Evolutionary conservation across 2,888 invertebrate species (phyloP), one percentile per base, ranked within the genome.

Genomic region (Hyalella azteca): DNA sequence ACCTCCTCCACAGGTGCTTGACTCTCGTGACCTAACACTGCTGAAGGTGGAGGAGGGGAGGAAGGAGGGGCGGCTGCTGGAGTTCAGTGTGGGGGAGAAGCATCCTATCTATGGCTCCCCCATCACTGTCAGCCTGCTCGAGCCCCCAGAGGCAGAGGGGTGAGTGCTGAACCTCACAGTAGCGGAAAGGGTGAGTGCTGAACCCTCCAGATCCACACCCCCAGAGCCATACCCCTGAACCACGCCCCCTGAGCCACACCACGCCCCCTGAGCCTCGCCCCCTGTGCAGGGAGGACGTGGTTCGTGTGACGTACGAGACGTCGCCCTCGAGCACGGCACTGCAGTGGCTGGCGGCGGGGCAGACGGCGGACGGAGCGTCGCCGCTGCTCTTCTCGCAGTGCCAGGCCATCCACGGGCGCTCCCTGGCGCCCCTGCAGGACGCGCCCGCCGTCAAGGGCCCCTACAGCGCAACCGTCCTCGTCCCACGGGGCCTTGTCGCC

Each of bases 331-430:
- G 95, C 0, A 92, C 93, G 77, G 97, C 94, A 0, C 89, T 98
- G 78, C 96, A 96, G 88, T 98, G 97, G 97, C 88, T 98, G 84
- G 91, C 91, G 32, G 92, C 95, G 0, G 91, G 92, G 85, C 96
- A 96, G 89, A 98, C 97, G 0, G 91, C 94, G 13, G 96, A 96
- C 81, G 94, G 95, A 87, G 90, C 91, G 85, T 91, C 93, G 87
- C 96, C 97, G 0, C 97, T 93, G 87, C 88, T 97, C 86, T 94
- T 94, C 89, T 94, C 93, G 85, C 94, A 94, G 87, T 94, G 93
- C 87, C 87, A 94, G 92, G 93, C 95, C 2, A 95, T 96, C 85
- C 95, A 96, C 89, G 95, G 95, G 0, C 91, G 97, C 66, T 94
- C 96, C 2, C 91, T 97, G 85, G 86, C 96, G 2, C 97, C 97